Base-by-base conservation (phyloP, 2,888 invertebrate species). In the Labia minor region DNA sequence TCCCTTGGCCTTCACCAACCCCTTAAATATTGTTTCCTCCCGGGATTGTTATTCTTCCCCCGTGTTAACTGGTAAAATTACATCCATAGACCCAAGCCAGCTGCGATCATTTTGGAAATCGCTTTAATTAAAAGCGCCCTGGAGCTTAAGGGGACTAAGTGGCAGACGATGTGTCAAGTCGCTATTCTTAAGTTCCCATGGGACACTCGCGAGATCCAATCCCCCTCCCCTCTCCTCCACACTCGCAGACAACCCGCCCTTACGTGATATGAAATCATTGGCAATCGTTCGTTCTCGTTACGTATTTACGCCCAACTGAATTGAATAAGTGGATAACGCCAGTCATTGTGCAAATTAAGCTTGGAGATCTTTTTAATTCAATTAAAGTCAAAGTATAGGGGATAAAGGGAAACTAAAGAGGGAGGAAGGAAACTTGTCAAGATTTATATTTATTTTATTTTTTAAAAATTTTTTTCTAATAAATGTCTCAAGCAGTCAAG, bases 251-350 rank as follows among this genome's bases (percentile, higher is more conserved):
- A n/a, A n/a, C n/a, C 33, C 33, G 6, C 49, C 16, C 49, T 14
- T n/a, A 49, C 49, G 49, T 49, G 49, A 49, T 49, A 49, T 49
- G 49, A 49, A 49, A 49, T 49, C 49, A 49, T 49, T 16, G 49
- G 14, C 49, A 16, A 49, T 49, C 49, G 16, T 49, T 16, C n/a
- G 14, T 16, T 11, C 49, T 14, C 3, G 49, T 49, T 49, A 49
- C 49, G 49, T 49, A 49, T 49, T 49, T 49, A 49, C 49, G 49
- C 49, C 49, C 49, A 49, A 16, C 16, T 49, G 49, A 49, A 49
- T 49, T 49, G 49, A 49, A 49, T 49, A 49, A 49, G 49, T 49
- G 14, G 49, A 49, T 8, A 49, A 49, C 14, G 49, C 49, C 49
- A 49, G 49, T 49, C 49, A 49, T 49, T 16, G 49, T 49, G 49